Percentiles rank a stretch among this genome's conserved stretches.
These are phyloP conservation scores for Aphaenogaster rudis DNA, from an alignment of 1,140 invertebrate genomes.

Conservation along the genomic window DNA sequence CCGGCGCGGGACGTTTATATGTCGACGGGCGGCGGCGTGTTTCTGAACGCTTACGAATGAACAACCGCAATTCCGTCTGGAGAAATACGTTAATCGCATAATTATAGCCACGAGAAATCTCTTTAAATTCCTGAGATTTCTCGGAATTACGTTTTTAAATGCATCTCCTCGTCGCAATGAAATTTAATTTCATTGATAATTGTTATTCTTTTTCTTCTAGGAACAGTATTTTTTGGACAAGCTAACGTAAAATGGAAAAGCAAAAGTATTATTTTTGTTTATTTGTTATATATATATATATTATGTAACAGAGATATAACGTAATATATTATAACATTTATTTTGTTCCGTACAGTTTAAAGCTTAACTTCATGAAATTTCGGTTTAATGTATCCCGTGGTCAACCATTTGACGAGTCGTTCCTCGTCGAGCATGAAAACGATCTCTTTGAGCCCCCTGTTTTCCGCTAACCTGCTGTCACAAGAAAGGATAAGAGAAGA, in stretches of 20 bases:
- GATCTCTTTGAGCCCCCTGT: background rate
- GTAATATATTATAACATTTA: background rate
- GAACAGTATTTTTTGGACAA: background rate
- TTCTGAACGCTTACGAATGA: slow-evolving; percentile 38
- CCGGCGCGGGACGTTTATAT: background rate
- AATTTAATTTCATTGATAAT: slow-evolving; percentile 17
- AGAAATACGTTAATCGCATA: slow-evolving; percentile 51
- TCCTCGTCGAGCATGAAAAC: slow-evolving; percentile 25
- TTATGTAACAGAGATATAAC: background rate
- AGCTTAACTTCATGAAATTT: slow-evolving; percentile 13
- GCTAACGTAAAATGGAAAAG: background rate
- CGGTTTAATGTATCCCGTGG: background rate
- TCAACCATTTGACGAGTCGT: slow-evolving; percentile 5
- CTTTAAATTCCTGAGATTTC: slow-evolving; percentile 15
- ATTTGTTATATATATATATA: background rate
- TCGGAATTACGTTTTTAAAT: background rate
- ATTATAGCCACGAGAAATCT: background rate
- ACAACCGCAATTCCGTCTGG: slow-evolving; percentile 19
- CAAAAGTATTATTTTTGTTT: background rate
- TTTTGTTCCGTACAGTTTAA: background rate
- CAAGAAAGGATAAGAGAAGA: slow-evolving; percentile 23
- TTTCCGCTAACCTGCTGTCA: slow-evolving; percentile 19
- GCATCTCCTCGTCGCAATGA: background rate
- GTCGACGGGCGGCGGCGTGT: background rate
- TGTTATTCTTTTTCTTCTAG: background rate